Evolutionary conservation across 2,797 vertebrate genomes (phyloP).

Genomic region (Denticeps clupeoides): DNA sequence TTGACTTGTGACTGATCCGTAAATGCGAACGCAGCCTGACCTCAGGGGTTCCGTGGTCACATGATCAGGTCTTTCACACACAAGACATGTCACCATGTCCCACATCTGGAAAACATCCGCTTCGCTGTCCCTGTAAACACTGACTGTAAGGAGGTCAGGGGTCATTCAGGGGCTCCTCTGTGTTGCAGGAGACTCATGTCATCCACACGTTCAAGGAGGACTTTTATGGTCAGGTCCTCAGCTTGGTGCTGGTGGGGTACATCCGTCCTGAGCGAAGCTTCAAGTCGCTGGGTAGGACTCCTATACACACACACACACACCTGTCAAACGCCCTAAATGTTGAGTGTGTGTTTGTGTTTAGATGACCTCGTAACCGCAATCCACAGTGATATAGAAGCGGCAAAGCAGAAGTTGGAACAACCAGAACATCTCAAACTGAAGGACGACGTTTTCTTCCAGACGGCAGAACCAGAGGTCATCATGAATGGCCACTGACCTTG

Average conservation of each 20-base stretch:
- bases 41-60: too few relatives aligned
- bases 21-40: too few relatives aligned
- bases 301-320: too few relatives aligned
- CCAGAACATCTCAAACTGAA: slow-evolving; percentile 78
- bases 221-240: slow-evolving; percentile 87
- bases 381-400: slow-evolving; percentile 80
- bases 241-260: slow-evolving; percentile 81
- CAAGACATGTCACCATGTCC: too few relatives aligned
- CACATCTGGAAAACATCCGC: too few relatives aligned
- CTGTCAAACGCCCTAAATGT: too few relatives aligned
- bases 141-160: too few relatives aligned
- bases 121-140: too few relatives aligned
- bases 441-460: slow-evolving; percentile 78
- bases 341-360: slow-evolving; percentile 46
- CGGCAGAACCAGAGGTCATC: slow-evolving; percentile 51
- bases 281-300: slow-evolving; percentile 75
- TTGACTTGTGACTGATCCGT: too few relatives aligned
- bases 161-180: too few relatives aligned
- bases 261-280: slow-evolving; percentile 89
- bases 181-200: slow-evolving; percentile 85
- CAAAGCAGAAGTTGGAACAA: slow-evolving; percentile 71
- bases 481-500: slow-evolving; percentile 67
- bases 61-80: too few relatives aligned
- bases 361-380: slow-evolving; percentile 84
- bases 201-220: slow-evolving; percentile 90